These are phyloP conservation scores for Microchrysa polita DNA, from an alignment of 2,888 invertebrate species.

Conservation along the genomic window DNA sequence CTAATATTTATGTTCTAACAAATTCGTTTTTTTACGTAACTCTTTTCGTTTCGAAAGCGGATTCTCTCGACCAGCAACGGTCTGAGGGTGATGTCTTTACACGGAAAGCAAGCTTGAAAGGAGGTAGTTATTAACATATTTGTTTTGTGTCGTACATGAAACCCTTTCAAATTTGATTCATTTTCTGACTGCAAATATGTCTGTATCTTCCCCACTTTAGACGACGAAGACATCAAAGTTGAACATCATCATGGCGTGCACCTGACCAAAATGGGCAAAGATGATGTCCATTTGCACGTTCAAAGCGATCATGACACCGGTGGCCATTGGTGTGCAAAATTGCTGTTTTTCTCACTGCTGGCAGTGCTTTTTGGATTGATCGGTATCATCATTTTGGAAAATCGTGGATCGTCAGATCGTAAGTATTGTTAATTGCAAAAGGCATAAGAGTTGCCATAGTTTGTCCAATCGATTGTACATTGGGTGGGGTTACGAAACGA, in stretches of 20 bases:
- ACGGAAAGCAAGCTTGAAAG: constrained; percentile 62
- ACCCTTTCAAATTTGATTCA: neutral
- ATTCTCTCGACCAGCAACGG: constrained; percentile 61
- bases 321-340: constrained; percentile 85
- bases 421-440: no score
- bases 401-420: constrained; percentile 82
- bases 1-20: constrained; percentile 6
- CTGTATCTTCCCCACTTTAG: constrained; percentile 30
- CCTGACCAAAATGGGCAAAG: constrained; percentile 66
- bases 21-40: constrained; percentile 49
- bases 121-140: constrained; percentile 41
- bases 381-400: constrained; percentile 81
- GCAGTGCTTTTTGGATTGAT: constrained; percentile 77
- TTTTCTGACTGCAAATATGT: neutral
- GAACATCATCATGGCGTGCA: constrained; percentile 61
- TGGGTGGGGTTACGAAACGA: no score
- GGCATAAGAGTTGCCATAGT: no score
- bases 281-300: constrained; percentile 81
- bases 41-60: constrained; percentile 53
- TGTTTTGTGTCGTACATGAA: neutral
- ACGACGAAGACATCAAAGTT: constrained; percentile 60
- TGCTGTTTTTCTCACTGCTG: constrained; percentile 81
- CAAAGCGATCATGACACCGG: constrained; percentile 80
- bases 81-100: constrained; percentile 62
- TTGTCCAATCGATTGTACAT: no score